Conservation (phyloP, 2,113 vertebrate genomes). For the Halichoeres trimaculatus region DNA sequence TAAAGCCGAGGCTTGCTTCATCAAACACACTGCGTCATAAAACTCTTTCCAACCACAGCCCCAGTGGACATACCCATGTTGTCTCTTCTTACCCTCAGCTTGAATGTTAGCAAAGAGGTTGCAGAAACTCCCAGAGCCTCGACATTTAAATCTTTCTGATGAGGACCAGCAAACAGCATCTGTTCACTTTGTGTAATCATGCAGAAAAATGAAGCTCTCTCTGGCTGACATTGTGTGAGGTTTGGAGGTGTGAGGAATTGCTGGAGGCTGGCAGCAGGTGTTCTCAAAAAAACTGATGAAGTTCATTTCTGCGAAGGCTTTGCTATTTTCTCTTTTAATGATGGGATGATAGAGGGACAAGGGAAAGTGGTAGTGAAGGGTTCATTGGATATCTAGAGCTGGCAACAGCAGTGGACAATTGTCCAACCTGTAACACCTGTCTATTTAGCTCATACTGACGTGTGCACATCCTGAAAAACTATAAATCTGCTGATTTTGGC, state of each 20-base stretch:
- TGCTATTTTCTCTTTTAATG: neutral
- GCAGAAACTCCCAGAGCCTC: neutral
- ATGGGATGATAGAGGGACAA: neutral
- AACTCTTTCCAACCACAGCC: slow-evolving; percentile 10
- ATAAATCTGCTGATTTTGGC: no score
- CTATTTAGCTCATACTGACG: no score
- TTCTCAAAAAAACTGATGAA: neutral
- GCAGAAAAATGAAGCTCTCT: slow-evolving; percentile 23
- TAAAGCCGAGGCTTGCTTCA: no score
- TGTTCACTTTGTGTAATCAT: slow-evolving; percentile 31
- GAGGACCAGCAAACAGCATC: slow-evolving; percentile 10
- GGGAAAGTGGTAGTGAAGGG: slow-evolving; percentile 25
- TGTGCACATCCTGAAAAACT: no score
- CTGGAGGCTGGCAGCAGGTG: slow-evolving; percentile 20
- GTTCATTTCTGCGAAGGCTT: neutral
- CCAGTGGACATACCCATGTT: neutral
- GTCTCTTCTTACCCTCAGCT: neutral
- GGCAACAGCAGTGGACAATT: no score
- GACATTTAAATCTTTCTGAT: neutral
- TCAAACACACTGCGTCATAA: neutral
- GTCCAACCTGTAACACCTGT: no score
- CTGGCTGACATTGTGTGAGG: neutral
- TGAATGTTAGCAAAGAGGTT: neutral
- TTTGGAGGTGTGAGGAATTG: neutral
- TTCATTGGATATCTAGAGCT: slow-evolving; percentile 28